phyloP scores from a whole-genome alignment of 1,140 invertebrate species.

The Scaptodrosophila lebanonensis region DNA sequence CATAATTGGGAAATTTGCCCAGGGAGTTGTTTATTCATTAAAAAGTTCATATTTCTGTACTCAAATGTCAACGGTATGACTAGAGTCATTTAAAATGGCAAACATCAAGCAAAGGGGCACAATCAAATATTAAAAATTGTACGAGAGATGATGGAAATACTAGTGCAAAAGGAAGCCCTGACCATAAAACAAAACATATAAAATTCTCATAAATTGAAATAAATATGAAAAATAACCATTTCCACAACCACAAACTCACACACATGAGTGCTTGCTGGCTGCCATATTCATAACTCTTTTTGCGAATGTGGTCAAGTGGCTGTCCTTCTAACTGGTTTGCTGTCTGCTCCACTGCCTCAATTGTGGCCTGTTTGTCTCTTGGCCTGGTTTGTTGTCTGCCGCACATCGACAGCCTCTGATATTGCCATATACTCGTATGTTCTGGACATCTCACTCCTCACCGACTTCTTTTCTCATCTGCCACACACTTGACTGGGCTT shows the following conservation, averaged over 20 bases:
- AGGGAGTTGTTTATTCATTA: background rate
- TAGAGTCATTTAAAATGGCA: no score
- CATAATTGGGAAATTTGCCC: conserved; percentile 9
- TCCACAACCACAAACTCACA: conserved; percentile 14
- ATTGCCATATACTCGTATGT: conserved; percentile 22
- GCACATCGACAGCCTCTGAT: conserved; percentile 38
- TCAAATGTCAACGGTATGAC: no score
- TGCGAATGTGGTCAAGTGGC: conserved; percentile 72
- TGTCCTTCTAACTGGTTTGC: conserved; percentile 5
- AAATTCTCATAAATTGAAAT: conserved; percentile 74
- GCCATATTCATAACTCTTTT: conserved; percentile 75
- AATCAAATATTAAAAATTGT: no score
- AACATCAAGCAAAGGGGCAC: no score
- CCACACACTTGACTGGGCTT: conserved; percentile 41
- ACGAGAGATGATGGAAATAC: no score
- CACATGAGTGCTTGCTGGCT: conserved; percentile 18
- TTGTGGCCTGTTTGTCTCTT: conserved; percentile 4
- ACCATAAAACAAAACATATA: conserved; percentile 65
- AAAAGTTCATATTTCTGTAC: no score
- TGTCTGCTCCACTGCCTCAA: conserved; percentile 2
- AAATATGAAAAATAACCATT: conserved; percentile 73
- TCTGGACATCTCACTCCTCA: background rate
- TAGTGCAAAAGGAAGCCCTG: no score
- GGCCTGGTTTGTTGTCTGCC: no score
- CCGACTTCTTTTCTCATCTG: background rate